These are phyloP conservation scores for Lithobates sylvaticus DNA, from an alignment of 2,797 vertebrate species.

Conservation along the genomic window DNA sequence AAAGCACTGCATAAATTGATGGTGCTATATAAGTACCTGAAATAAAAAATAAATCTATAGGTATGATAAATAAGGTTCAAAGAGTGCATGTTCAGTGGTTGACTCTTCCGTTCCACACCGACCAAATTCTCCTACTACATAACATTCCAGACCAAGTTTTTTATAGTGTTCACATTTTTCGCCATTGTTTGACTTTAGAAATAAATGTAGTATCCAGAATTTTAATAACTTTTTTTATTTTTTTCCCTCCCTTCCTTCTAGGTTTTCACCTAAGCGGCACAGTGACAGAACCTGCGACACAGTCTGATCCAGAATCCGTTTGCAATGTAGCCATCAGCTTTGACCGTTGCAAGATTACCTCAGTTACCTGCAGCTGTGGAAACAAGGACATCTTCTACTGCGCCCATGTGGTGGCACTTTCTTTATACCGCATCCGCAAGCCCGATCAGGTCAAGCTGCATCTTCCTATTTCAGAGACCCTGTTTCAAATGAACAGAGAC, in stretches of 20 bases:
- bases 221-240: neutral
- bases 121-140: too few species aligned
- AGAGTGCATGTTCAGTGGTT: too few species aligned
- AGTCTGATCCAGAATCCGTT: slow-evolving; percentile 91
- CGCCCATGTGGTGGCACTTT: slow-evolving; percentile 96
- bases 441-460: slow-evolving; percentile 98
- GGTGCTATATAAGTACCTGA: too few species aligned
- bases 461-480: slow-evolving; percentile 98
- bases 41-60: too few species aligned
- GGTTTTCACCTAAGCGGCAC: slow-evolving; percentile 98
- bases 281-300: slow-evolving; percentile 92
- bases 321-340: slow-evolving; percentile 99
- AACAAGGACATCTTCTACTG: slow-evolving; percentile 99
- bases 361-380: slow-evolving; percentile 97
- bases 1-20: too few species aligned
- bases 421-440: slow-evolving; percentile 95
- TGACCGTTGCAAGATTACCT: slow-evolving; percentile 99
- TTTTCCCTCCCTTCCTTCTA: slow-evolving; percentile 66
- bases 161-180: neutral
- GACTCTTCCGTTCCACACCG: too few species aligned
- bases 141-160: too few species aligned
- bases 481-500: slow-evolving; percentile 99
- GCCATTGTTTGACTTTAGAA: neutral
- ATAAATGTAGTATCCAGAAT: neutral
- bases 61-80: too few species aligned